Evolutionary conservation across 2,888 invertebrate species (phyloP).

Genomic region (Endomychus coccineus): DNA sequence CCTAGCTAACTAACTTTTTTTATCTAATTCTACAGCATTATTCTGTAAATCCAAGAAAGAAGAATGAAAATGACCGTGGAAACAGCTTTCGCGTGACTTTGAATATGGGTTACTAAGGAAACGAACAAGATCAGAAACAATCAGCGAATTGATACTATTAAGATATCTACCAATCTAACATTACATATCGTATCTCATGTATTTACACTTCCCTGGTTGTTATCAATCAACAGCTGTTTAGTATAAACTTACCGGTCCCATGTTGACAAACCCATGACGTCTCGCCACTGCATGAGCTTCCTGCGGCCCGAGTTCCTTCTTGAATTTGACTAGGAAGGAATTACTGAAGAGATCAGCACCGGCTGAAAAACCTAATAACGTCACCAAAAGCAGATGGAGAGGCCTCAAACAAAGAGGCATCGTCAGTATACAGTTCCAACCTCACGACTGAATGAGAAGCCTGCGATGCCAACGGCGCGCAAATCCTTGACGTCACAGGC

Average conservation of each 20-base stretch:
- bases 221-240: constrained; percentile 22
- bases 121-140: too few relatives aligned
- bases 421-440: constrained; percentile 27
- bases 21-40: too few relatives aligned
- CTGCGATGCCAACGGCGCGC: constrained; percentile 26
- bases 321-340: constrained; percentile 87
- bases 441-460: constrained; percentile 17
- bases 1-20: too few relatives aligned
- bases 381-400: constrained; percentile 26
- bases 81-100: too few relatives aligned
- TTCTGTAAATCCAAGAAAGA: too few relatives aligned
- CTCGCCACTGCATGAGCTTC: constrained; percentile 76
- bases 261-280: constrained; percentile 87
- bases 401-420: constrained; percentile 40
- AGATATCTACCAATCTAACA: too few relatives aligned
- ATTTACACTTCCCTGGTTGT: constrained; percentile 4
- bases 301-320: constrained; percentile 65
- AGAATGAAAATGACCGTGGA: too few relatives aligned
- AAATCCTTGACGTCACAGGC: constrained; percentile 31
- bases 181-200: too few relatives aligned
- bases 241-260: constrained; percentile 77
- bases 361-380: constrained; percentile 27
- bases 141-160: too few relatives aligned
- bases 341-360: constrained; percentile 80
- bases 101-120: too few relatives aligned